phyloP scores from a whole-genome alignment of 2,888 invertebrate genomes.

The Agrilus mali region DNA sequence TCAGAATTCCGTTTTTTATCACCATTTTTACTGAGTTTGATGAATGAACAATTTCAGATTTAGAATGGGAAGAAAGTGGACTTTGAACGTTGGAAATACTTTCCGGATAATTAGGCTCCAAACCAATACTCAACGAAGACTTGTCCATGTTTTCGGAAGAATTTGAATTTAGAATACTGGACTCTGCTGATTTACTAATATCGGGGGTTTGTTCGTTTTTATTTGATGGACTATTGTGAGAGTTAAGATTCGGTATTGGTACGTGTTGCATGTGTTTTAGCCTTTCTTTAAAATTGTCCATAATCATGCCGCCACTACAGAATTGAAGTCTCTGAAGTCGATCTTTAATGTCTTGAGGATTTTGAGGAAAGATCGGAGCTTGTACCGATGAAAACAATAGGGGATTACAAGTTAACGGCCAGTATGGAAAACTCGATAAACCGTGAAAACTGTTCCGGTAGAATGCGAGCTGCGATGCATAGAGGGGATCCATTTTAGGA shows the following conservation, averaged over 20 bases:
- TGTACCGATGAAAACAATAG: conserved; percentile 48
- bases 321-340: conserved; percentile 53
- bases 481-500: conserved; percentile 50
- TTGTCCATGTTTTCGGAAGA: conserved; percentile 41
- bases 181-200: conserved; percentile 11
- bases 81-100: conserved; percentile 25
- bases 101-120: conserved; percentile 18
- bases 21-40: conserved; percentile 74
- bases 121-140: conserved; percentile 26
- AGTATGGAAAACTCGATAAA: conserved; percentile 24
- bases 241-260: conserved; percentile 8
- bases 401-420: conserved; percentile 47
- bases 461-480: conserved; percentile 47
- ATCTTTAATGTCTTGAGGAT: conserved; percentile 55
- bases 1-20: conserved; percentile 77
- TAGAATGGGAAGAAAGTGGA: conserved; percentile 33
- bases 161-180: conserved; percentile 9
- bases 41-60: conserved; percentile 39
- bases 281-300: conserved; percentile 29
- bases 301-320: conserved; percentile 54
- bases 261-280: conserved; percentile 20
- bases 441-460: conserved; percentile 39
- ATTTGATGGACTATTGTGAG: conserved; percentile 20
- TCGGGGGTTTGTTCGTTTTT: conserved; percentile 17
- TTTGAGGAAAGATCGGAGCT: conserved; percentile 39